phyloP scores from a whole-genome alignment of 2,113 vertebrate genomes.

The Alligator sinensis region DNA sequence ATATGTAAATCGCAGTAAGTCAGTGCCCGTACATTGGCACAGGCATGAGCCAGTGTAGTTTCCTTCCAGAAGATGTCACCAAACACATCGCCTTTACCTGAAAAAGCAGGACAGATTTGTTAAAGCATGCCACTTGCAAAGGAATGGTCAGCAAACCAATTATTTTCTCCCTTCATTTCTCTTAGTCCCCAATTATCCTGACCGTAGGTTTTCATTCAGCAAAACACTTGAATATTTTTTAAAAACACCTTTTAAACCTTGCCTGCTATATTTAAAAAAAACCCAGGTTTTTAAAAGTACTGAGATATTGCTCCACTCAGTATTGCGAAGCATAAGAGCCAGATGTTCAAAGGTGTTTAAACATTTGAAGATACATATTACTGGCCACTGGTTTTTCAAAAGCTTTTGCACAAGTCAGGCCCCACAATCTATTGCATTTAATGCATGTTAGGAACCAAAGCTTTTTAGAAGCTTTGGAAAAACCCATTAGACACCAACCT shows the following conservation, averaged over 20 bases:
- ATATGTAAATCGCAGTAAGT: conserved; percentile 97
- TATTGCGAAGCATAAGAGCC: background rate
- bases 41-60: conserved; percentile 91
- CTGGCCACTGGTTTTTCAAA: conserved; percentile 30
- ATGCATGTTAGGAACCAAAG: background rate
- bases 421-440: background rate
- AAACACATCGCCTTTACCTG: conserved; percentile 98
- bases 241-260: background rate
- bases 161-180: background rate
- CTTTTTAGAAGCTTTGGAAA: background rate
- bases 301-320: conserved; percentile 2
- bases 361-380: background rate
- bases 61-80: conserved; percentile 99
- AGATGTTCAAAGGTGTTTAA: conserved; percentile 12
- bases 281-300: conserved; percentile 8
- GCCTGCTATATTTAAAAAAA: background rate
- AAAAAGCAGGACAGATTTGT: conserved; percentile 32
- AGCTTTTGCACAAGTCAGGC: background rate
- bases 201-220: background rate
- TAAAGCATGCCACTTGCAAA: background rate
- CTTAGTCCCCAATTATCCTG: background rate
- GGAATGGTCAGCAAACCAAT: background rate
- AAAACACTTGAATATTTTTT: background rate
- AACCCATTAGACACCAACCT: background rate
- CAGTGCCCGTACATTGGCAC: conserved; percentile 93